phyloP scores from a whole-genome alignment of 2,797 vertebrate species.

The Enteromius unitaeniatus region DNA sequence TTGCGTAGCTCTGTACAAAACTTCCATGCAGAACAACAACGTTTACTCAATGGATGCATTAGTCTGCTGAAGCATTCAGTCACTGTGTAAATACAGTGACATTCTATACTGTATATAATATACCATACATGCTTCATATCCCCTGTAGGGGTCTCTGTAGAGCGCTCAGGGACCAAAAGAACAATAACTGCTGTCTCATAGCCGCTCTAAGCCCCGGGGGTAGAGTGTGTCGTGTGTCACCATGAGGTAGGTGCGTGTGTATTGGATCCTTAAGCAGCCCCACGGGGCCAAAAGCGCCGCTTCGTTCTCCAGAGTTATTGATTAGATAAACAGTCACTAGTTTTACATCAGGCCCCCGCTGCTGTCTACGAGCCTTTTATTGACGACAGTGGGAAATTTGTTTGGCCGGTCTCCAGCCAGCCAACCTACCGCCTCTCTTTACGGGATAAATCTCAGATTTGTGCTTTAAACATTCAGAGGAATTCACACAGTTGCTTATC shows the following conservation, averaged over 20 bases:
- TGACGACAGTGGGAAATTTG: slow-evolving; percentile 58
- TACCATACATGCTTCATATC: slow-evolving; percentile 29
- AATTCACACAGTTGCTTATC: background rate
- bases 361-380: slow-evolving; percentile 55
- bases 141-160: slow-evolving; percentile 57
- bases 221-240: slow-evolving; percentile 23
- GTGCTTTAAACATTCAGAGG: background rate
- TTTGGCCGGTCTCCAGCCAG: background rate
- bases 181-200: slow-evolving; percentile 59
- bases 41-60: background rate
- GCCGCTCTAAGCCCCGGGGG: slow-evolving; percentile 52
- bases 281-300: slow-evolving; percentile 40
- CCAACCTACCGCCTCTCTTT: background rate
- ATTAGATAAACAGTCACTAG: slow-evolving; percentile 65
- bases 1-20: background rate
- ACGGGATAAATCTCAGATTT: background rate
- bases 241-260: slow-evolving; percentile 25
- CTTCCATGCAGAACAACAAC: background rate
- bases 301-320: slow-evolving; percentile 65
- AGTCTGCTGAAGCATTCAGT: background rate
- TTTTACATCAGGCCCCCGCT: slow-evolving; percentile 64
- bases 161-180: slow-evolving; percentile 51
- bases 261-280: slow-evolving; percentile 54
- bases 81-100: background rate
- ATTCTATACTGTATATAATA: background rate